phyloP scores from a whole-genome alignment of 2,888 invertebrate species.

The Salpingus planirostris region DNA sequence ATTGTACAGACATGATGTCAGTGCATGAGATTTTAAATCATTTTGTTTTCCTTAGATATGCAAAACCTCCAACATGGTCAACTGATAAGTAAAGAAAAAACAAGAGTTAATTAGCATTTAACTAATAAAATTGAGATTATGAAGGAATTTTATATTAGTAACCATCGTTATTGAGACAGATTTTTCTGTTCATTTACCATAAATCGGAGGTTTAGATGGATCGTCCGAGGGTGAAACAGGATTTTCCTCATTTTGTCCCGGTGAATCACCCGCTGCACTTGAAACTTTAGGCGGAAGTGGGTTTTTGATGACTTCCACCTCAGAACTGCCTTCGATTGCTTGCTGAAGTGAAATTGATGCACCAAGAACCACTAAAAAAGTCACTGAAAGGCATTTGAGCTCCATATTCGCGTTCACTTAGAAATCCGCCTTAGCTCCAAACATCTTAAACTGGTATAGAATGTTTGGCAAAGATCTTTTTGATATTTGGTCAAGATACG shows the following conservation, averaged over 20 bases:
- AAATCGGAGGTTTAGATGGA: neutral
- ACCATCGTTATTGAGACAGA: no score
- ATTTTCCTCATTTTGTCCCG: neutral
- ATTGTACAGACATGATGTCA: no score
- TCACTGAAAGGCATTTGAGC: neutral
- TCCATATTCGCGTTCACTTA: neutral
- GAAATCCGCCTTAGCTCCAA: neutral
- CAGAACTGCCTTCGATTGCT: neutral
- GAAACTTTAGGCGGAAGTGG: neutral
- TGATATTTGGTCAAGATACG: no score
- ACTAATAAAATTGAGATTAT: no score
- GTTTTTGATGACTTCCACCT: neutral
- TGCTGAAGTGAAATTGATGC: no score
- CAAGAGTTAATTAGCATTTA: constrained; percentile 8
- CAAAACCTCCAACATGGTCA: no score
- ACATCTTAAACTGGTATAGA: no score
- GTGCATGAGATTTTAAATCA: no score
- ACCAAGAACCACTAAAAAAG: neutral
- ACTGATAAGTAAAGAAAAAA: constrained; percentile 4
- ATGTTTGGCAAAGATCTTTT: no score
- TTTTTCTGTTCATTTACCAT: no score
- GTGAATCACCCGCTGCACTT: no score
- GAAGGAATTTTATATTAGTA: no score
- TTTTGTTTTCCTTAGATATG: constrained; percentile 6
- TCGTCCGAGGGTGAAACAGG: neutral